Conservation (phyloP, 2,888 invertebrate genomes). For the Tricholauxania praeusta region DNA sequence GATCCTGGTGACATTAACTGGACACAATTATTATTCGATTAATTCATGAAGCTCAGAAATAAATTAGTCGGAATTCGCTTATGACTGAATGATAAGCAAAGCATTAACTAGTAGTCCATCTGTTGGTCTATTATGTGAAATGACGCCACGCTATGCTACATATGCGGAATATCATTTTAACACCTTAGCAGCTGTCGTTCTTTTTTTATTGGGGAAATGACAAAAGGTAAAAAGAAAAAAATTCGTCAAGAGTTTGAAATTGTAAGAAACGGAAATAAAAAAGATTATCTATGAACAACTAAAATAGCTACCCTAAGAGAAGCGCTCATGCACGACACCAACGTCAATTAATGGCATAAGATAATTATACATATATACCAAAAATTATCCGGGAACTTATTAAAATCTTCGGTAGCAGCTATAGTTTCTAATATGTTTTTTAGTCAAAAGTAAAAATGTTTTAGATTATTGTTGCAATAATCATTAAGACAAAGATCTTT, state of each 20-base stretch:
- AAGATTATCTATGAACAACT: slow-evolving; percentile 45
- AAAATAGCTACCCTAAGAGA: slow-evolving; percentile 30
- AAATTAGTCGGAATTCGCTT: slow-evolving; percentile 12
- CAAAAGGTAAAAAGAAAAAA: background rate
- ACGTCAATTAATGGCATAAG: slow-evolving; percentile 39
- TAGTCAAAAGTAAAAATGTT: no score
- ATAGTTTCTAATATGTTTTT: no score
- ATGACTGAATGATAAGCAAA: slow-evolving; percentile 14
- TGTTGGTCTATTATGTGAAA: slow-evolving; percentile 22
- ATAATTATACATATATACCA: slow-evolving; percentile 34
- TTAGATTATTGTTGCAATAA: no score
- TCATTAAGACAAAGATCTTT: no score
- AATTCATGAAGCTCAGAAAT: slow-evolving; percentile 47
- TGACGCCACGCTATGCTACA: slow-evolving; percentile 36
- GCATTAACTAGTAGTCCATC: slow-evolving; percentile 8
- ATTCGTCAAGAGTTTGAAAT: slow-evolving; percentile 31
- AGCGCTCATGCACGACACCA: slow-evolving; percentile 42
- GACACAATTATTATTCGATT: slow-evolving; percentile 53
- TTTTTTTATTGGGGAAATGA: slow-evolving; percentile 23
- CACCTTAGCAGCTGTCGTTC: slow-evolving; percentile 56
- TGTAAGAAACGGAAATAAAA: slow-evolving; percentile 22
- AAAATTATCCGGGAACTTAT: no score
- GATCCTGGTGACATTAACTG: slow-evolving; percentile 50
- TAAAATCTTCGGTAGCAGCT: no score
- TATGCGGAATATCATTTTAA: slow-evolving; percentile 52